phyloP scores from a whole-genome alignment of 2,888 invertebrate species.

The Oeneis ivallda region DNA sequence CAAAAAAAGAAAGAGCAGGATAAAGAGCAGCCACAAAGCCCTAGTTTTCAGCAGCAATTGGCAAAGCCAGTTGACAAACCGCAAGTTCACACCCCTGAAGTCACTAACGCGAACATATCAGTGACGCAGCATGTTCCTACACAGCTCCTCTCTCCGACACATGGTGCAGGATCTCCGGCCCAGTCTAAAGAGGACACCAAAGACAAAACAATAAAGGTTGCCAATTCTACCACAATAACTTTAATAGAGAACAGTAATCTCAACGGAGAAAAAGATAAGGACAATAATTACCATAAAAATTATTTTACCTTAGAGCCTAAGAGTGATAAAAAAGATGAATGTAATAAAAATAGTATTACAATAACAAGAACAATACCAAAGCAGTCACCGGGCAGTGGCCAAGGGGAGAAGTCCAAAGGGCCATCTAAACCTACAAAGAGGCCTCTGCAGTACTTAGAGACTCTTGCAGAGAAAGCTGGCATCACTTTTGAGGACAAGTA shows the following conservation, averaged over 20 bases:
- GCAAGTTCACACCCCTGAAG: slow-evolving; percentile 50
- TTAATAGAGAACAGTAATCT: slow-evolving; percentile 66
- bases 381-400: slow-evolving; percentile 58
- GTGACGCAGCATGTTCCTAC: slow-evolving; percentile 71
- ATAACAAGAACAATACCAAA: slow-evolving; percentile 72
- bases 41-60: slow-evolving; percentile 58
- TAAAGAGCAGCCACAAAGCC: slow-evolving; percentile 60
- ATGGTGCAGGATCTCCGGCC: slow-evolving; percentile 52
- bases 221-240: slow-evolving; percentile 74
- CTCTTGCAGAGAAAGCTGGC: slow-evolving; percentile 87
- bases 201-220: slow-evolving; percentile 71
- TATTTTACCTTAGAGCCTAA: slow-evolving; percentile 73
- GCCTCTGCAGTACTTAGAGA: slow-evolving; percentile 85
- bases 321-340: slow-evolving; percentile 73
- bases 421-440: slow-evolving; percentile 61
- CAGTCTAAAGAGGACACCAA: slow-evolving; percentile 67
- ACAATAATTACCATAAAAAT: slow-evolving; percentile 66
- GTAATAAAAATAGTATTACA: slow-evolving; percentile 77
- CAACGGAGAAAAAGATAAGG: slow-evolving; percentile 70
- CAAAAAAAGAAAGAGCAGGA: slow-evolving; percentile 79
- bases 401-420: slow-evolving; percentile 60
- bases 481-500: slow-evolving; percentile 88
- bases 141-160: slow-evolving; percentile 64
- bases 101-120: slow-evolving; percentile 55
- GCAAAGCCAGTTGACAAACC: slow-evolving; percentile 62